Base-by-base conservation (phyloP, 2,113 vertebrate genomes). In the Microtus oregoni region DNA sequence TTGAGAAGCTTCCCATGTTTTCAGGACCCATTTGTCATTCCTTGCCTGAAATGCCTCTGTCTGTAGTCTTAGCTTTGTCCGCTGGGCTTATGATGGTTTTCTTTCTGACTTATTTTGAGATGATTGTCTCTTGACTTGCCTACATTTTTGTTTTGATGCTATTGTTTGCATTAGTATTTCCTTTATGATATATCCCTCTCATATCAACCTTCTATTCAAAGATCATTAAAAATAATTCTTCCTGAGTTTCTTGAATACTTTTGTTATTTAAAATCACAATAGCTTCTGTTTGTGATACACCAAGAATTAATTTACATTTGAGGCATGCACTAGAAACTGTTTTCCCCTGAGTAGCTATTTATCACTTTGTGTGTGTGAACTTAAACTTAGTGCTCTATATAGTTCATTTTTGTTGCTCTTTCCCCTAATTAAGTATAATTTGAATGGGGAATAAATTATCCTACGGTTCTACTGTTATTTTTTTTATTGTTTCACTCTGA, bases 221-320 rank as follows among this genome's bases (percentile, higher is more conserved):
- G 65, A 73, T 70, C 32, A 90, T 76, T 58, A 10, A 30, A 79
- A 38, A 26, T 55, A 65, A 61, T 26, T 63, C 38, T 76, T 38
- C n/a, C 70, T 11, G 24, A 32, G 35, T 26, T 72, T 28, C 77
- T 89, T 95, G 77, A 86, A 26, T 82, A 75, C n/a, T 92, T 78
- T 89, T 28, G 32, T 26, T 28, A 1, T 50, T 92, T 93, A 32
- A 41, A 86, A 70, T n/a, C 30, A 44, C 88, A 61, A 86, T 7
- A 81, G 73, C 78, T 75, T 95, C 88, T 91, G 44, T 73, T 82
- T 65, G 17, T 20, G 44, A 50, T 58, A 55, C 32, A 28, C 0
- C 58, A 91, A 68, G 73, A 52, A 82, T 95, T 85, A 86, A 7
- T 86, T 94, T 94, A 24, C 63, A 75, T 90, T 72, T 44, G 58